Evolutionary conservation across 2,797 vertebrate genomes (phyloP).

Genomic region (Limosa lapponica): DNA sequence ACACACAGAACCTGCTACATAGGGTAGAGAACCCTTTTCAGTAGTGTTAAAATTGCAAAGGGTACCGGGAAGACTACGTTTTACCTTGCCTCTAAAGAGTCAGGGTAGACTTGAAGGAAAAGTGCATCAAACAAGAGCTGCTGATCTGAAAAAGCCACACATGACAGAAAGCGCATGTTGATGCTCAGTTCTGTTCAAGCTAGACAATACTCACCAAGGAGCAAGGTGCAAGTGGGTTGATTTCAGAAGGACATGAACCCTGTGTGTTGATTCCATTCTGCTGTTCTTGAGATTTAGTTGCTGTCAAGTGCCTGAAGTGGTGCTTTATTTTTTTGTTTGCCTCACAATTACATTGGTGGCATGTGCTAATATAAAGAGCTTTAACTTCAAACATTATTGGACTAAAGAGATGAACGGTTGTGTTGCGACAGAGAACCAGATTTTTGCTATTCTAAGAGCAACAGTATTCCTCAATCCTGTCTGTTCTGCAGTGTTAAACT

Average conservation of each 20-base stretch:
- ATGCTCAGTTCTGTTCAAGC: conserved; percentile 85
- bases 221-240: conserved; percentile 85
- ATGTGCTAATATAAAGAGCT: conserved; percentile 99
- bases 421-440: conserved; percentile 84
- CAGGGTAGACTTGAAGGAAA: conserved; percentile 86
- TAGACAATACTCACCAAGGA: conserved; percentile 83
- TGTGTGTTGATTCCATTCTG: conserved; percentile 93
- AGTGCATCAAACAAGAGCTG: conserved; percentile 82
- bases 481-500: conserved; percentile 87
- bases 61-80: conserved; percentile 81
- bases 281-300: conserved; percentile 99
- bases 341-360: conserved; percentile 97
- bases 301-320: conserved; percentile 99
- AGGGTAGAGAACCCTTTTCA: conserved; percentile 84
- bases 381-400: conserved; percentile 94
- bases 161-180: conserved; percentile 80
- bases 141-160: conserved; percentile 83
- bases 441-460: conserved; percentile 89
- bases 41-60: conserved; percentile 85
- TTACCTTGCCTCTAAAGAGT: conserved; percentile 82
- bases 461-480: conserved; percentile 94
- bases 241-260: conserved; percentile 86
- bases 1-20: conserved; percentile 82
- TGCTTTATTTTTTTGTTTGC: conserved; percentile 96
- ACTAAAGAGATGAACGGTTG: conserved; percentile 89